phyloP scores from a whole-genome alignment of 1,140 invertebrate genomes.

The Muscidifurax raptorellus region DNA sequence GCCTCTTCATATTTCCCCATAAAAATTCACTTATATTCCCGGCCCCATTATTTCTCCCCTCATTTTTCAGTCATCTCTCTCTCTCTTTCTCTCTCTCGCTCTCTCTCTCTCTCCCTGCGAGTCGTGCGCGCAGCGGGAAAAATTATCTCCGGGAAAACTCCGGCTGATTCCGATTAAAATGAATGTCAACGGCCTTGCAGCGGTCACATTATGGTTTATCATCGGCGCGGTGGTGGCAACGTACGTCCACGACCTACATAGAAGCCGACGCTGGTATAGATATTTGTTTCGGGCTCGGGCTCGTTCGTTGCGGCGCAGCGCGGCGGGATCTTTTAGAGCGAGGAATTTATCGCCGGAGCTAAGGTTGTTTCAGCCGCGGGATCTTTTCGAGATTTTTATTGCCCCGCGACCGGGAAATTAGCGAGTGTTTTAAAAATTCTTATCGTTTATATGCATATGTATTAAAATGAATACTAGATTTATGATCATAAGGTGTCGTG shows the following conservation, averaged over 20 bases:
- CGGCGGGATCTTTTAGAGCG: too few species aligned
- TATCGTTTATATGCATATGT: too few species aligned
- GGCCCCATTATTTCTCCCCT: slow-evolving; percentile 42
- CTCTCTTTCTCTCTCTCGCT: not conserved
- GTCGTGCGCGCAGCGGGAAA: not conserved
- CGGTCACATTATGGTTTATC: slow-evolving; percentile 48
- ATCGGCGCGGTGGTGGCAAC: slow-evolving; percentile 18
- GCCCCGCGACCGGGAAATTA: not conserved
- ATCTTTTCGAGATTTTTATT: slow-evolving; percentile 5
- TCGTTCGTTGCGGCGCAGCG: too few species aligned
- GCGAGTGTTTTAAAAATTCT: too few species aligned
- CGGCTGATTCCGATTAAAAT: slow-evolving; percentile 51
- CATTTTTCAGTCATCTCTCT: slow-evolving; percentile 33
- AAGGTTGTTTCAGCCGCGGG: not conserved
- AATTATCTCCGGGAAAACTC: slow-evolving; percentile 10
- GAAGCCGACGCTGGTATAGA: not conserved
- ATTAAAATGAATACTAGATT: too few species aligned
- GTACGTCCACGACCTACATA: not conserved
- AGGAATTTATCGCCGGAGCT: too few species aligned
- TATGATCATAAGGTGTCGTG: too few species aligned
- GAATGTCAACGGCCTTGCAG: slow-evolving; percentile 44
- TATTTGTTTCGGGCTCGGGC: not conserved
- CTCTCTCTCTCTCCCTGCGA: not conserved
- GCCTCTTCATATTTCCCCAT: slow-evolving; percentile 36
- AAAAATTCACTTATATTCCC: slow-evolving; percentile 49